Evolutionary conservation across 2,888 invertebrate species (phyloP).

Genomic region (Eristalis tenax): DNA sequence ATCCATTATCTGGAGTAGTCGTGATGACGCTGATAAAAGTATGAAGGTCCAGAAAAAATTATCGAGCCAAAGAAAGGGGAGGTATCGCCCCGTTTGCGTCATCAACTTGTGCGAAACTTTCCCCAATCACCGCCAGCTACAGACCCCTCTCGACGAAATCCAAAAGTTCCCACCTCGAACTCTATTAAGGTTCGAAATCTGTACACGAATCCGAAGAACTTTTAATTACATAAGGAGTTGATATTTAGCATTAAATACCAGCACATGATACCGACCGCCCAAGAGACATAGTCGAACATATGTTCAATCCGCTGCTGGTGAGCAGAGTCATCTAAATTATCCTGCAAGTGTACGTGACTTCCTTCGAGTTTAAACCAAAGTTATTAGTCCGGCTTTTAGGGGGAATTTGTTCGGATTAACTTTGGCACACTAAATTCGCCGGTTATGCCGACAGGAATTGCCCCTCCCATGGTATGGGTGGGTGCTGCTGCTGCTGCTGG

Average conservation of each 20-base stretch:
- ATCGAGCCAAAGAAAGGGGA: too few species aligned
- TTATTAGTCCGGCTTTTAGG: slow-evolving; percentile 44
- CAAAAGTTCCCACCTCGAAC: background rate
- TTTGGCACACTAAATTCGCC: slow-evolving; percentile 22
- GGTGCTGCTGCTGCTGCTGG: background rate
- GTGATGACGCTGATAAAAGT: too few species aligned
- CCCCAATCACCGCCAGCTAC: background rate
- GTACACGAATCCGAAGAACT: background rate
- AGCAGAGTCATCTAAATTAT: slow-evolving; percentile 20
- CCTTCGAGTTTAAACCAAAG: slow-evolving; percentile 31
- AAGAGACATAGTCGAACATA: slow-evolving; percentile 2
- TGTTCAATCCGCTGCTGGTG: background rate
- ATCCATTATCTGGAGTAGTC: too few species aligned
- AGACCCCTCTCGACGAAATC: background rate
- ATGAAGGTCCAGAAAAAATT: background rate
- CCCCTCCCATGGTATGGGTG: background rate
- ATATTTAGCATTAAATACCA: background rate
- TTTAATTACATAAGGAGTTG: slow-evolving; percentile 8
- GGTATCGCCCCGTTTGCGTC: background rate
- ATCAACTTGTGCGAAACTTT: background rate
- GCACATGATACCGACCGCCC: background rate
- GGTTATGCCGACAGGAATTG: slow-evolving; percentile 14
- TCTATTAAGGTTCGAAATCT: background rate
- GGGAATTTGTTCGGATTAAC: slow-evolving; percentile 51
- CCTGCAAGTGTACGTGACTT: slow-evolving; percentile 55